phyloP scores from a whole-genome alignment of 2,797 vertebrate species.

The Acrossocheilus fasciatus region DNA sequence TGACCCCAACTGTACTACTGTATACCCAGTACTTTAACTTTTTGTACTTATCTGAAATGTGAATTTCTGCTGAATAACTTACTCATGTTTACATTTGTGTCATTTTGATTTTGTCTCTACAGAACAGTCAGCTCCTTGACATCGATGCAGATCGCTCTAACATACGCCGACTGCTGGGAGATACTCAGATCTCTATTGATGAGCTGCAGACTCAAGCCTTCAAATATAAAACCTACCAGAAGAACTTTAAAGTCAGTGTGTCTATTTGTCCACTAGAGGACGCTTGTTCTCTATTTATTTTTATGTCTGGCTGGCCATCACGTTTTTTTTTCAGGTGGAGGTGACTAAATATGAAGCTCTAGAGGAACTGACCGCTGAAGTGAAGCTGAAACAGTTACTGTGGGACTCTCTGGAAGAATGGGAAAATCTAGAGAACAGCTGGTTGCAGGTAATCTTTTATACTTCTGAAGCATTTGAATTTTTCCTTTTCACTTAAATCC shows the following conservation, averaged over 20 bases:
- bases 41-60: background rate
- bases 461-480: background rate
- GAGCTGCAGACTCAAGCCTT: constrained; percentile 82
- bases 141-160: constrained; percentile 73
- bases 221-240: constrained; percentile 84
- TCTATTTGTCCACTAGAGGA: constrained; percentile 22
- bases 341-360: constrained; percentile 83
- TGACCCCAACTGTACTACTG: background rate
- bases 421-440: constrained; percentile 78
- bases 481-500: background rate
- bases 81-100: background rate
- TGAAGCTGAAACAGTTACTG: constrained; percentile 83
- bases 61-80: background rate
- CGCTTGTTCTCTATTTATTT: background rate
- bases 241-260: constrained; percentile 84
- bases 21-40: background rate
- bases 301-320: background rate
- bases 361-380: constrained; percentile 79
- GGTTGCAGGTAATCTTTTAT: constrained; percentile 77
- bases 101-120: background rate
- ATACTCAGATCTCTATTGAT: constrained; percentile 79
- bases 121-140: constrained; percentile 86
- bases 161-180: constrained; percentile 74
- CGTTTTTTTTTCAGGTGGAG: constrained; percentile 77
- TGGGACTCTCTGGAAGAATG: constrained; percentile 86